Evolutionary conservation across 2,888 invertebrate species (phyloP), one percentile per base, ranked within the genome.

Genomic region (Drosophila rellima): DNA sequence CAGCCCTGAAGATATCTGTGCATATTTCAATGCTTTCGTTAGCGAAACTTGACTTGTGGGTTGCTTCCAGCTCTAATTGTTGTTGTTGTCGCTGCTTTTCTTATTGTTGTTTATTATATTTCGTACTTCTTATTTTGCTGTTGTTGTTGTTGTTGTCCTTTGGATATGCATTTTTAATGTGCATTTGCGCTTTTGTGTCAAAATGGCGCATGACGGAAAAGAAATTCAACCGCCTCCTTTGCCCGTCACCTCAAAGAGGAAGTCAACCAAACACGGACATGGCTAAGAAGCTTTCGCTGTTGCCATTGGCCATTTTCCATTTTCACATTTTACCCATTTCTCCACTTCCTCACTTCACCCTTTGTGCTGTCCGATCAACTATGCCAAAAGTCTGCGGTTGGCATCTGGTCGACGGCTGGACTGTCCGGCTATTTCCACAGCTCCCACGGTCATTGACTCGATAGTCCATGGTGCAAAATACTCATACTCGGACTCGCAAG

Each of bases 151-250:
- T 78, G 68, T 37, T 78, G 68, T 37, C 82, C 88, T 65, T 74
- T 74, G 82, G 83, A 84, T 87, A 87, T 83, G 83, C 88, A 83
- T 87, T 83, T 83, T 83, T 83, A 83, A 83, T 83, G 85, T 82
- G 85, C 88, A 83, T 87, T 83, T 87, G 88, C 70, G 88, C 85
- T 84, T 84, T 87, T 83, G 82, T 83, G 83, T 83, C 85, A 84
- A 83, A 84, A 84, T 78, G 82, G 61, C 82, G 80, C 84, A 81
- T 78, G 84, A 84, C 79, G 67, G 75, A 73, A 71, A 78, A 74
- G 76, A 82, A 78, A 70, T 56, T 66, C 82, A 63, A 48, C 67
- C 79, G 65, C 74, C 60, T 18, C 37, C 54, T 7, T 1, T n/a
- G 3, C 39, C 3, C 42, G 29, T 42, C 35, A 29, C 39, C 26